Evolutionary conservation across 2,113 vertebrate species (phyloP), one percentile per base, ranked within the genome.

Genomic region (Chitala chitala): DNA sequence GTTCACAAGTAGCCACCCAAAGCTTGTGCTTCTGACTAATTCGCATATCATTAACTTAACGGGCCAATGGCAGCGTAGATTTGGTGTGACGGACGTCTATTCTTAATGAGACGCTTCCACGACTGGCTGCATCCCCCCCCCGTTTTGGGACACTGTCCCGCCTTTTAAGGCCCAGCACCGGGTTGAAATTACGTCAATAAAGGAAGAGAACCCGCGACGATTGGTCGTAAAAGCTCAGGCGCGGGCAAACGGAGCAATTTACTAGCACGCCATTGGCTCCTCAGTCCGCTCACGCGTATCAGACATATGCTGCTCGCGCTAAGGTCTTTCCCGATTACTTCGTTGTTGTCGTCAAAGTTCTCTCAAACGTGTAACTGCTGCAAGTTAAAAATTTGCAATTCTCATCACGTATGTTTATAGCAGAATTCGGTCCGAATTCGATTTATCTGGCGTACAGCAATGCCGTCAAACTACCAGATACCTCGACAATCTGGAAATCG

Each of bases 131-230:
- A 29, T 54, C 9, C 13, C 33, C 9, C 13, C 33, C 48, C 71
- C 59, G 17, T 69, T 69, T 36, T 22, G 74, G 69, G 53, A 74
- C 77, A 79, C 9, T 9, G 15, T 12, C 75, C 7, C 1, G n/a
- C 59, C 36, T 3, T 73, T 69, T 6, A 58, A 75, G n/a, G 59
- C 24, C 59, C 55, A 53, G 76, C 78, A 33, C 69, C 82, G 75
- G 24, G 54, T 63, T 82, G 82, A 76, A 74, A 85, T 86, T 86
- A 86, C 83, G 87, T 88, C 82, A 86, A 85, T 75, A 54, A 82
- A 76, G 79, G 78, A 73, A 77, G 74, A 76, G 46, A 69, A 8
- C 48, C 33, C 10, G 22, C 69, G 1, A 13, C 0, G 82, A 89
- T 90, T 89, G 89, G 89, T 64, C 72, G 17, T 24, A 2, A 12